Conservation (phyloP, 35 echinoderm and acorn worm genomes). For the Patiria miniata region DNA sequence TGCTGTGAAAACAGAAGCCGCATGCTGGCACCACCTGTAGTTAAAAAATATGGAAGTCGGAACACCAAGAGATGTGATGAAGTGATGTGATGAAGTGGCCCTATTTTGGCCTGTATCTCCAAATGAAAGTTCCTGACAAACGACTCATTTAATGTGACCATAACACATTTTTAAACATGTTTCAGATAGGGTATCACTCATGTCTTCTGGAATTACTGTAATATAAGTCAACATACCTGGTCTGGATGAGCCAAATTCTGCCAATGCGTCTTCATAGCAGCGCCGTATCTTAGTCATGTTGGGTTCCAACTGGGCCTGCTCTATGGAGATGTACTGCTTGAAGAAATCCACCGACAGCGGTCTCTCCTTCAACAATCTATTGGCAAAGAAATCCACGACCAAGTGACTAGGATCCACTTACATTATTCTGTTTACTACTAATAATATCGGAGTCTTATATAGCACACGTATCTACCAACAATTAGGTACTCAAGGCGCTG, state of each 20-base stretch:
- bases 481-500: no score
- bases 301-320: conserved; percentile 40
- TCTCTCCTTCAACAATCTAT: conserved; percentile 48
- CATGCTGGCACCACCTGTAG: no score
- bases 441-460: no score
- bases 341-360: conserved; percentile 69
- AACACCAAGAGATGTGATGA: no score
- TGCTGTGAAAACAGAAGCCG: no score
- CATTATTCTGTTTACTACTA: no score
- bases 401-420: no score
- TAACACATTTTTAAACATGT: neutral
- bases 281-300: conserved; percentile 48
- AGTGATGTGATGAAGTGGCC: no score
- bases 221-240: conserved; percentile 78
- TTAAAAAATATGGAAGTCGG: no score
- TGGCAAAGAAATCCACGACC: no score
- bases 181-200: neutral
- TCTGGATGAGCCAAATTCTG: conserved; percentile 62
- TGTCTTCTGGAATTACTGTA: neutral
- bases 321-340: conserved; percentile 53
- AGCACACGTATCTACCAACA: no score
- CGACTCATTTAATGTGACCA: neutral
- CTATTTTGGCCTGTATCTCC: no score
- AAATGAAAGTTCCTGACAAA: neutral
- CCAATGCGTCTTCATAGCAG: conserved; percentile 80